Conservation (phyloP, 2,113 vertebrate species). For the Alexandromys fortis region DNA sequence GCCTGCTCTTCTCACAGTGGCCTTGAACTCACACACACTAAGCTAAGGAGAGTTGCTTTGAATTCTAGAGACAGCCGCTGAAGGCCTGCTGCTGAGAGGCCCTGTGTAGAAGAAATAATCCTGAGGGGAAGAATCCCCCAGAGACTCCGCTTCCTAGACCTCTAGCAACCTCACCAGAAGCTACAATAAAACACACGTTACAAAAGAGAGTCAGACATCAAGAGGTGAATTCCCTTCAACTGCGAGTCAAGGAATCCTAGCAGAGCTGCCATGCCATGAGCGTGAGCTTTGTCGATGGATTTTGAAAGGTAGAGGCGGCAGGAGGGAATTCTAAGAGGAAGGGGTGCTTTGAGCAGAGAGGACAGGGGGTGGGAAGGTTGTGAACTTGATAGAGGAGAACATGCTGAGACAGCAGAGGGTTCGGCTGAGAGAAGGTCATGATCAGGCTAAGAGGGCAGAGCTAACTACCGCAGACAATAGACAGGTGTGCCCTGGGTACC, state of each 20-base stretch:
- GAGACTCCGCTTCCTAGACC: background rate
- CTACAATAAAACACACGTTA: background rate
- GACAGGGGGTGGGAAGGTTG: background rate
- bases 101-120: fast-evolving
- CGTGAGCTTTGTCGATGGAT: background rate
- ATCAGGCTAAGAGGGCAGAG: background rate
- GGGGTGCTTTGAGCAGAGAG: background rate
- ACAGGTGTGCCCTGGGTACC: background rate
- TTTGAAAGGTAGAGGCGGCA: background rate
- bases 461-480: background rate
- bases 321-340: background rate
- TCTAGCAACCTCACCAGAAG: background rate
- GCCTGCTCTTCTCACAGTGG: background rate
- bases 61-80: background rate
- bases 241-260: background rate
- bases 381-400: background rate
- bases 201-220: background rate
- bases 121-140: background rate
- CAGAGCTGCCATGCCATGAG: too few relatives aligned
- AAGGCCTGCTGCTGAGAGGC: background rate
- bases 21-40: background rate
- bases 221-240: background rate
- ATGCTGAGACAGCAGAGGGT: background rate
- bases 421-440: background rate
- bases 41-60: background rate